phyloP scores from a whole-genome alignment of 2,113 vertebrate genomes.

The Nerophis lumbriciformis region DNA sequence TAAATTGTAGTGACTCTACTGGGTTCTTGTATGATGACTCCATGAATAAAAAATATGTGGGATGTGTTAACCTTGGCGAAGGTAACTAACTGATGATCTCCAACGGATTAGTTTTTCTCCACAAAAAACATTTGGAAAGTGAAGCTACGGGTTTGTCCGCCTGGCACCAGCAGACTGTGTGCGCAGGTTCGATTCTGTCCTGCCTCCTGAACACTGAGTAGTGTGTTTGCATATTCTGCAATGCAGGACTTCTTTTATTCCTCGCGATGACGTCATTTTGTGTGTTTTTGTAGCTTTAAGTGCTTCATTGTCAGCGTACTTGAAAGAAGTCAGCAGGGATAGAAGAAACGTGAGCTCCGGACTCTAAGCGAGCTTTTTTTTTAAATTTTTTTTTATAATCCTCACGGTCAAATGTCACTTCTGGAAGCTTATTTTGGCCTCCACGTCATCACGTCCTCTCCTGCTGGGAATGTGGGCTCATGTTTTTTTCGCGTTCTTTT shows the following conservation, averaged over 20 bases:
- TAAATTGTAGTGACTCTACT: too few relatives aligned
- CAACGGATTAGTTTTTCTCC: background rate
- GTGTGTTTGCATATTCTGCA: slow-evolving; percentile 41
- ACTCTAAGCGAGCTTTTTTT: slow-evolving; percentile 24
- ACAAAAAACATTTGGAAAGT: slow-evolving; percentile 43
- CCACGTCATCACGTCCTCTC: slow-evolving; percentile 40
- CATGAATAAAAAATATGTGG: too few relatives aligned
- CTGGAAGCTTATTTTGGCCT: slow-evolving; percentile 29
- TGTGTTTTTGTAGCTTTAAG: slow-evolving; percentile 24
- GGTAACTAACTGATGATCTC: background rate
- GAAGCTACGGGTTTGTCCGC: slow-evolving; percentile 32
- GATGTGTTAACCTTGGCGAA: background rate
- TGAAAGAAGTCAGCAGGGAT: background rate
- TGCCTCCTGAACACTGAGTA: slow-evolving; percentile 43
- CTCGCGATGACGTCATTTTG: slow-evolving; percentile 1
- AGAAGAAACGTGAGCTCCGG: slow-evolving; percentile 11
- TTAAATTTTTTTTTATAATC: background rate
- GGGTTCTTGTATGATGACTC: too few relatives aligned
- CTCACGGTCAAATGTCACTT: slow-evolving; percentile 43
- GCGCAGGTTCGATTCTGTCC: slow-evolving; percentile 36
- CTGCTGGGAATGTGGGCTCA: slow-evolving; percentile 45
- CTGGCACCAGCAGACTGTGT: slow-evolving; percentile 47
- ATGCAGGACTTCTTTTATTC: slow-evolving; percentile 16
- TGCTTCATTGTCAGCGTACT: background rate
- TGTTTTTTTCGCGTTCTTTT: slow-evolving; percentile 33